phyloP scores from a whole-genome alignment of 2,888 invertebrate species.

The Drosophila vallismaia region DNA sequence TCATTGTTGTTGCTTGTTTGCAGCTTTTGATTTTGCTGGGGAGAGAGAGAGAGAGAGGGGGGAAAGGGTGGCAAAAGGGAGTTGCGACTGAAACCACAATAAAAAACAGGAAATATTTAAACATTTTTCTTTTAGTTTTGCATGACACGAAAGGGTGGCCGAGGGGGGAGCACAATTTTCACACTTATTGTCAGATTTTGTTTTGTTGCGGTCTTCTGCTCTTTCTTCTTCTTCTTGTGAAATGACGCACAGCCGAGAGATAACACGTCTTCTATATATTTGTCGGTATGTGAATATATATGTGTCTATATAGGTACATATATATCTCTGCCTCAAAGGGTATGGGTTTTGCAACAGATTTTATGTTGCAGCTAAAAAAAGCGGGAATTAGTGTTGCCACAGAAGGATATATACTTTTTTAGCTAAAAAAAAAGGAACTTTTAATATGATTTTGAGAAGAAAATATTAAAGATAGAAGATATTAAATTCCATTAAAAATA shows the following conservation, averaged over 20 bases:
- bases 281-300: too few relatives aligned
- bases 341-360: slow-evolving; percentile 60
- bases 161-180: slow-evolving; percentile 61
- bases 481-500: too few relatives aligned
- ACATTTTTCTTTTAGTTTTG: slow-evolving; percentile 82
- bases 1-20: slow-evolving; percentile 29
- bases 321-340: too few relatives aligned
- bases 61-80: not conserved
- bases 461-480: too few relatives aligned
- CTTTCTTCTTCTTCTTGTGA: slow-evolving; percentile 53
- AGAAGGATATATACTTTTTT: too few relatives aligned
- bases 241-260: slow-evolving; percentile 81
- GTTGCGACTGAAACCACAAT: slow-evolving; percentile 60
- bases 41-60: not conserved
- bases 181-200: slow-evolving; percentile 81
- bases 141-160: slow-evolving; percentile 48
- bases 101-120: slow-evolving; percentile 82
- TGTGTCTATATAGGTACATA: too few relatives aligned
- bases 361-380: slow-evolving; percentile 19
- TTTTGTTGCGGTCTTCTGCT: slow-evolving; percentile 56
- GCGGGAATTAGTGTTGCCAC: too few relatives aligned
- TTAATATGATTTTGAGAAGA: too few relatives aligned
- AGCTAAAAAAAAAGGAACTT: too few relatives aligned
- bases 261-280: slow-evolving; percentile 66
- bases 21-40: slow-evolving; percentile 38